Conservation (phyloP, 2,888 invertebrate genomes). For the Trachelus troglodyta region DNA sequence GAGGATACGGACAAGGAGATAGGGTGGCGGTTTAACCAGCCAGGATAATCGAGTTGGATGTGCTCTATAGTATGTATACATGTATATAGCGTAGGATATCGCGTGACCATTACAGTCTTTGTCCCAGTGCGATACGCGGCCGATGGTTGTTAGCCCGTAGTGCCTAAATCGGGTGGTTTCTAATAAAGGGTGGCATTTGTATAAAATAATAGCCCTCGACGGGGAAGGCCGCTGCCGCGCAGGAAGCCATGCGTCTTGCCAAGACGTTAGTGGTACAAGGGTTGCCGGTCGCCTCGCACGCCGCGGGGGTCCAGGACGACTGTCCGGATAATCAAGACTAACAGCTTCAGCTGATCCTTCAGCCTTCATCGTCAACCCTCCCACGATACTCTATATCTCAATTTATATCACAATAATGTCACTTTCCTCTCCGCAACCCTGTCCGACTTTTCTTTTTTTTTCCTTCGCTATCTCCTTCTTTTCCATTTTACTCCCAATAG, state of each 20-base stretch:
- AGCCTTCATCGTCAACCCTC: slow-evolving; percentile 54
- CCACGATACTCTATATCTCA: slow-evolving; percentile 57
- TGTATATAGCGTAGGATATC: not conserved
- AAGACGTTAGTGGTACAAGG: slow-evolving; percentile 34
- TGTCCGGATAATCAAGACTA: slow-evolving; percentile 65
- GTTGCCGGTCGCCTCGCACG: slow-evolving; percentile 32
- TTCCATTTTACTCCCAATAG: not conserved
- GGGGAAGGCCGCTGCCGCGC: slow-evolving; percentile 32
- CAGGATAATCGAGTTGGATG: not conserved
- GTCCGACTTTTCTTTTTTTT: not conserved
- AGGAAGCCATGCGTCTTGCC: slow-evolving; percentile 48
- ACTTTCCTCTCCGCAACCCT: slow-evolving; percentile 37
- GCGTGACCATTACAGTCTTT: not conserved
- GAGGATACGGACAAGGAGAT: slow-evolving; percentile 28
- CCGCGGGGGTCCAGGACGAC: slow-evolving; percentile 31
- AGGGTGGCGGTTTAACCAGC: not conserved
- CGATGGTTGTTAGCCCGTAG: not conserved
- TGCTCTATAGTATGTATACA: not conserved
- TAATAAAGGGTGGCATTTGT: slow-evolving; percentile 47
- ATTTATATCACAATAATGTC: slow-evolving; percentile 64
- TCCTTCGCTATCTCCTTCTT: not conserved
- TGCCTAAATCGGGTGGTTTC: slow-evolving; percentile 22
- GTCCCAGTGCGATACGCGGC: not conserved
- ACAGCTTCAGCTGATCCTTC: slow-evolving; percentile 62
- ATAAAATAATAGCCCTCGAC: slow-evolving; percentile 45